phyloP scores from a whole-genome alignment of 2,797 vertebrate genomes.

The Acanthurus lineatus region DNA sequence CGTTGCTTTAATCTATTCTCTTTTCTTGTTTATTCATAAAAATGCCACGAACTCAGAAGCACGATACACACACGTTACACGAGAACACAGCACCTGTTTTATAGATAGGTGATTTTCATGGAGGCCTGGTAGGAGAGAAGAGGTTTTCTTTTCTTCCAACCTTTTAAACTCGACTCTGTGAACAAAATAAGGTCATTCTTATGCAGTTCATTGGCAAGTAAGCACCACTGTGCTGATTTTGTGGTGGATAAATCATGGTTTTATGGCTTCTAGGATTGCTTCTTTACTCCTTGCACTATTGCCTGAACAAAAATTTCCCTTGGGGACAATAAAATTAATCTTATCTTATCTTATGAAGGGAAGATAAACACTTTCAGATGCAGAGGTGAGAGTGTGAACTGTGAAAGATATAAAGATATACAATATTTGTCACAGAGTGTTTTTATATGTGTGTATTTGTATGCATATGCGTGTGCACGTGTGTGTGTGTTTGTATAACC shows the following conservation, averaged over 20 bases:
- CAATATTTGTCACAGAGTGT: conserved; percentile 19
- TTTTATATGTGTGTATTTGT: not conserved
- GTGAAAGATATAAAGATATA: conserved; percentile 19
- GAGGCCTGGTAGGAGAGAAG: not conserved
- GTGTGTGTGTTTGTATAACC: conserved; percentile 23
- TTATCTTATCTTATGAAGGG: too few species aligned
- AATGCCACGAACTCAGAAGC: not conserved
- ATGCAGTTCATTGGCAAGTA: too few species aligned
- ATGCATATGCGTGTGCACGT: conserved; percentile 1
- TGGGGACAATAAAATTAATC: too few species aligned
- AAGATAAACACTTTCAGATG: conserved; percentile 35
- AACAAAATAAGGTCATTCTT: too few species aligned
- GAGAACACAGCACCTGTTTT: conserved; percentile 19
- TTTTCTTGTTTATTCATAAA: not conserved
- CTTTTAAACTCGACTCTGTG: too few species aligned
- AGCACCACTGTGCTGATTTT: too few species aligned
- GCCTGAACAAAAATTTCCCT: too few species aligned
- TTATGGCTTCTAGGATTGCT: too few species aligned
- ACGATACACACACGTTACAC: not conserved
- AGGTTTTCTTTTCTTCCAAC: too few species aligned
- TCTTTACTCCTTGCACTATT: too few species aligned
- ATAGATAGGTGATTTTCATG: conserved; percentile 5
- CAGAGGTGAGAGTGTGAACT: conserved; percentile 22
- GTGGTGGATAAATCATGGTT: too few species aligned
- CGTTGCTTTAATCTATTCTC: not conserved